Conservation (phyloP, 2,888 invertebrate genomes). For the Leucophora obtusa region DNA sequence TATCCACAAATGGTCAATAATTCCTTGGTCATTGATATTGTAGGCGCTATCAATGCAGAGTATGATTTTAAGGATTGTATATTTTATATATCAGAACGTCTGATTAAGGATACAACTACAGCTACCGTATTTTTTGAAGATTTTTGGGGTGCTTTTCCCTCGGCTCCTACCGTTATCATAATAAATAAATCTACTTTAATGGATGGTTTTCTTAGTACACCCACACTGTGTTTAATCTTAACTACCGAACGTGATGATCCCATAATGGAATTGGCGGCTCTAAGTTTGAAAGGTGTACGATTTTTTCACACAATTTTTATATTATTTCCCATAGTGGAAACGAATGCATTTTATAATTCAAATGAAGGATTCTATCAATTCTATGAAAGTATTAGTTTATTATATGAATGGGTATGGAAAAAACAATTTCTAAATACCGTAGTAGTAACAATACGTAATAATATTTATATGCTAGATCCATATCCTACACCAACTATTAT, state of each 20-base stretch:
- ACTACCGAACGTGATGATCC: constrained; percentile 70
- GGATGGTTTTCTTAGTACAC: constrained; percentile 68
- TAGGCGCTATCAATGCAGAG: constrained; percentile 64
- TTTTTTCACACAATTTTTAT: constrained; percentile 71
- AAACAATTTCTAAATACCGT: constrained; percentile 70
- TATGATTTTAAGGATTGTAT: constrained; percentile 70
- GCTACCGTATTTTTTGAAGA: constrained; percentile 65
- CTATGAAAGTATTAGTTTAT: constrained; percentile 37
- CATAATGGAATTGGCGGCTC: constrained; percentile 71
- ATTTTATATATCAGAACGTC: constrained; percentile 70
- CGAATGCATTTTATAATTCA: constrained; percentile 42
- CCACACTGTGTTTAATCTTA: constrained; percentile 69
- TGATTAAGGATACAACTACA: constrained; percentile 61
- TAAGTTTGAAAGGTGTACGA: constrained; percentile 66
- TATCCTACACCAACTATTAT: constrained; percentile 68
- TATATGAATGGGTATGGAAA: constrained; percentile 69
- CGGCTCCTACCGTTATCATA: constrained; percentile 66
- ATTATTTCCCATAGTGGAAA: constrained; percentile 66
- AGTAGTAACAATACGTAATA: constrained; percentile 67
- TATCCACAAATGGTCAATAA: constrained; percentile 62
- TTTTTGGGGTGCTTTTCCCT: constrained; percentile 67
- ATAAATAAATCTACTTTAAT: constrained; percentile 56
- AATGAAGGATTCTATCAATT: constrained; percentile 52
- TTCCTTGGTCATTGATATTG: constrained; percentile 66
- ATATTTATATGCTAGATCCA: constrained; percentile 68